Evolutionary conservation across 2,113 vertebrate species (phyloP).

Genomic region (Cephalophus harveyi): DNA sequence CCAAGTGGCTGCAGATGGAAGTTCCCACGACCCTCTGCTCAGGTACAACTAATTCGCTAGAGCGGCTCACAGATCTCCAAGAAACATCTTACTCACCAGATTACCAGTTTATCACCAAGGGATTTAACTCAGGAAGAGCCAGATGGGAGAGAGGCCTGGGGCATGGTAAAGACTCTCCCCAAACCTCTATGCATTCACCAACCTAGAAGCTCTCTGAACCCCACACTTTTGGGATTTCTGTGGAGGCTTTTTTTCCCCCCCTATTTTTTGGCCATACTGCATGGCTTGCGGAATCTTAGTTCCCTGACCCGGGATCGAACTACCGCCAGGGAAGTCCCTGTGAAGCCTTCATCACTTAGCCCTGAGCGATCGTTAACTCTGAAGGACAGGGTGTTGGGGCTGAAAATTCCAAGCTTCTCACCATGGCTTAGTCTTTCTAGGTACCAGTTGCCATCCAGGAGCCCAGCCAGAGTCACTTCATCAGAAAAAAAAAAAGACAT

Average conservation of each 20-base stretch:
- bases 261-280: neutral
- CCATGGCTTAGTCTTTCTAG: neutral
- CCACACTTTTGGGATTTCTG: neutral
- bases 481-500: neutral
- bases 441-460: neutral
- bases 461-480: neutral
- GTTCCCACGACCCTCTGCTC: too few species aligned
- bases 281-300: neutral
- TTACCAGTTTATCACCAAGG: neutral
- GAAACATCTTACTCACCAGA: neutral
- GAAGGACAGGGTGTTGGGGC: neutral
- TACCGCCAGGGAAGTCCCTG: neutral
- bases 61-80: neutral
- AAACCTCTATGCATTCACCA: neutral
- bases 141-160: neutral
- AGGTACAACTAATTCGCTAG: neutral
- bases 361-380: neutral
- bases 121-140: neutral
- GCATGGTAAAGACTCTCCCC: neutral
- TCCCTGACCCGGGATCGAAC: neutral
- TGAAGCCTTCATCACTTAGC: neutral
- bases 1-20: neutral
- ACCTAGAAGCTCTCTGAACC: neutral
- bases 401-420: neutral
- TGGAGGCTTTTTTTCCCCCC: accelerated